Evolutionary conservation across 2,797 vertebrate genomes (phyloP).

Genomic region (Austrolebias charrua): DNA sequence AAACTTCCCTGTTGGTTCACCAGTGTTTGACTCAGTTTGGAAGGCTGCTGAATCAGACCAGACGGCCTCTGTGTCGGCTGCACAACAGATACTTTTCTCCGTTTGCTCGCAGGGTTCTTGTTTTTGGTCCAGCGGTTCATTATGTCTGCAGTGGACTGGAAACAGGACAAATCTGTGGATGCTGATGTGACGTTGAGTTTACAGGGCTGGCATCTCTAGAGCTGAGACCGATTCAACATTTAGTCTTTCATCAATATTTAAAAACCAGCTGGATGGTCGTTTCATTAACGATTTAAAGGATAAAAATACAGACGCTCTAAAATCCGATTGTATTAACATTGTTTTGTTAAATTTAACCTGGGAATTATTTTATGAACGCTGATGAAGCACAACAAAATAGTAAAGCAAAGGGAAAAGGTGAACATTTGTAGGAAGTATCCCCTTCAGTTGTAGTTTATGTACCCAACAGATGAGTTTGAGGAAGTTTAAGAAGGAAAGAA

Average conservation of each 20-base stretch:
- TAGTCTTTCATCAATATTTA: neutral
- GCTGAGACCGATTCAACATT: neutral
- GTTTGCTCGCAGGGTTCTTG: neutral
- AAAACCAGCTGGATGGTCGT: too few relatives aligned
- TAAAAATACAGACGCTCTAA: neutral
- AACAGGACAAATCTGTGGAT: conserved; percentile 4
- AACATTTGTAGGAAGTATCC: too few relatives aligned
- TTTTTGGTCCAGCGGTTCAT: conserved; percentile 5
- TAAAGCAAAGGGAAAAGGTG: too few relatives aligned
- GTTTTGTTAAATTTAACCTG: too few relatives aligned
- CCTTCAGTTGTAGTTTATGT: too few relatives aligned
- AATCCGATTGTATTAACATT: too few relatives aligned
- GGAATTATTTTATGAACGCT: too few relatives aligned
- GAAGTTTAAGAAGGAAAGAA: too few relatives aligned
- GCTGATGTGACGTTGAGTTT: neutral
- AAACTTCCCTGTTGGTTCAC: neutral
- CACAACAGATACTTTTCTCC: conserved; percentile 5
- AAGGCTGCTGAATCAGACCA: neutral
- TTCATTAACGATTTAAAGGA: neutral
- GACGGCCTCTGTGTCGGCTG: too few relatives aligned
- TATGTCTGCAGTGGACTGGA: neutral
- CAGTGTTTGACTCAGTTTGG: conserved; percentile 10
- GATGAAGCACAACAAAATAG: too few relatives aligned
- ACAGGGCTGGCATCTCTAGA: neutral
- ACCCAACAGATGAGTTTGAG: too few relatives aligned